Evolutionary conservation across 2,797 vertebrate genomes (phyloP).

Genomic region (Aselliscus stoliczkanus): DNA sequence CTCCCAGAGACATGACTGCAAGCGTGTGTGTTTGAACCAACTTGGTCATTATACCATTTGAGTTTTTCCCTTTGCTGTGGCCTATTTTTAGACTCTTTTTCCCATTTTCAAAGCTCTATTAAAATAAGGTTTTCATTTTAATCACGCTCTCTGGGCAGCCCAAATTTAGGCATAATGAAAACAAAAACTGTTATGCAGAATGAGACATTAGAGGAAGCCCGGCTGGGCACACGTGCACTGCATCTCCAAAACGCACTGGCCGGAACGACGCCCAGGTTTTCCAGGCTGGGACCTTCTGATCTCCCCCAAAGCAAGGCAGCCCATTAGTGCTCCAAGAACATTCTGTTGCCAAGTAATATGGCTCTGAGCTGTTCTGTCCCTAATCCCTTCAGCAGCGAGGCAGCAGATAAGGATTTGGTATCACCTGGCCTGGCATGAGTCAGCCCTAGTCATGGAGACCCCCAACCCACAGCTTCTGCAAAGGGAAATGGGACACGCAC

Average conservation of each 20-base stretch:
- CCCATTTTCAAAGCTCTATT: conserved; percentile 47
- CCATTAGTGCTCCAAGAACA: not conserved
- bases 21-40: conserved; percentile 46
- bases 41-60: conserved; percentile 48
- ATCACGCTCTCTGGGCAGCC: conserved; percentile 63
- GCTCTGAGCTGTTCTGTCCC: not conserved
- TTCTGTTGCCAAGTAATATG: not conserved
- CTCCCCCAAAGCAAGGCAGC: not conserved
- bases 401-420: not conserved
- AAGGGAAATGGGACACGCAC: not conserved
- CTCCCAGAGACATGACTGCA: not conserved
- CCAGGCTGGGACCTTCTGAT: not conserved
- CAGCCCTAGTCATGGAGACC: accelerated
- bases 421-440: not conserved
- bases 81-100: conserved; percentile 72
- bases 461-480: not conserved
- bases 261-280: not conserved
- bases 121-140: conserved; percentile 72
- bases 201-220: conserved; percentile 59
- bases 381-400: not conserved
- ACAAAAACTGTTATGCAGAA: conserved; percentile 64
- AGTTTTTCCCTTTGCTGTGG: conserved; percentile 26
- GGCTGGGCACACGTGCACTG: not conserved
- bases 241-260: not conserved
- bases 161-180: conserved; percentile 71